Percentiles rank a stretch among this genome's conserved stretches.
Conservation (phyloP, 1,140 invertebrate species). For the Calephelis nemesis region DNA sequence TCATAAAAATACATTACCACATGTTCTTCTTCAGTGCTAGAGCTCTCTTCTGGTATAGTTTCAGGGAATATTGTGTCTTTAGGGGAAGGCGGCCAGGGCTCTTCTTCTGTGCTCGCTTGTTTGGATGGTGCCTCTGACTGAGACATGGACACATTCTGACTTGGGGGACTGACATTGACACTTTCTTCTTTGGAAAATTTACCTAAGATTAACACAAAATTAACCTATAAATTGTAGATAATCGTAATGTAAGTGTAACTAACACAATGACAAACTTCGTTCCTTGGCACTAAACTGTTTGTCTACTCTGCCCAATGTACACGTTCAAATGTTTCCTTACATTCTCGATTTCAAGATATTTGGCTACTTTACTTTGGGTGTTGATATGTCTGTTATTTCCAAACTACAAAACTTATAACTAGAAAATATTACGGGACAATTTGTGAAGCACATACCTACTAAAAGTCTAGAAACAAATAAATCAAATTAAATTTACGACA, state of each 20-base stretch:
- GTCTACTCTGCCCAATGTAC: no score
- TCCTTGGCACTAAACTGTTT: no score
- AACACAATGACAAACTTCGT: no score
- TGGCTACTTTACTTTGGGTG: no score
- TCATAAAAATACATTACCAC: constrained; percentile 79
- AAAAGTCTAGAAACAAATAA: no score
- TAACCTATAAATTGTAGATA: constrained; percentile 25
- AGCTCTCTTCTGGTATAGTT: constrained; percentile 95
- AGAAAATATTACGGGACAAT: no score
- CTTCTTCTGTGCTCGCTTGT: constrained; percentile 79
- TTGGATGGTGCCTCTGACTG: constrained; percentile 80
- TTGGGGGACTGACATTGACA: constrained; percentile 81
- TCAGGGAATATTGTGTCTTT: constrained; percentile 93
- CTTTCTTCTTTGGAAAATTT: constrained; percentile 81
- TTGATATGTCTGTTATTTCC: no score
- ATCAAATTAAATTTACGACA: no score
- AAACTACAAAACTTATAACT: no score
- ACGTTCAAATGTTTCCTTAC: no score
- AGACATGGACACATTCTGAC: constrained; percentile 79
- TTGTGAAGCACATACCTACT: no score
- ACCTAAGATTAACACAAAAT: constrained; percentile 48
- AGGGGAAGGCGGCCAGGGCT: constrained; percentile 89
- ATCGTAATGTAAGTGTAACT: constrained; percentile 12
- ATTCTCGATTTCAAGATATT: no score
- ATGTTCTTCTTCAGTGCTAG: constrained; percentile 94